These are phyloP conservation scores for Malthinus flaveolus DNA, from an alignment of 2,888 invertebrate genomes.

Conservation along the genomic window DNA sequence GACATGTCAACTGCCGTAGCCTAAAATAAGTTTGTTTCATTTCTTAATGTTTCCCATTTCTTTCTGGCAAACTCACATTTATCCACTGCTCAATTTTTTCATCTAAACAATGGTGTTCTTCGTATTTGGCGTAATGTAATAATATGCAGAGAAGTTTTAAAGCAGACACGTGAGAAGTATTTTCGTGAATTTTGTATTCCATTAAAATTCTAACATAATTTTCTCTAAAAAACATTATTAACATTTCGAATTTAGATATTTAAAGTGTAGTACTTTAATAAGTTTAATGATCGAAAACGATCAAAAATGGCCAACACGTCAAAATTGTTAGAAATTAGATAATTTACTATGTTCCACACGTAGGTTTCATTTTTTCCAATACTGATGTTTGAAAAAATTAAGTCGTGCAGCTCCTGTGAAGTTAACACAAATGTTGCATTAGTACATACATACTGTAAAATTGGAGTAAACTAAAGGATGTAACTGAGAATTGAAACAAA, in stretches of 20 bases:
- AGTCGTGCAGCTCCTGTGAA: slow-evolving; percentile 13
- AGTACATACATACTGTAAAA: too few relatives aligned
- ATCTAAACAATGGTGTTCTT: slow-evolving; percentile 9
- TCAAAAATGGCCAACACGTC: slow-evolving; percentile 13
- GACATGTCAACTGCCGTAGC: neutral
- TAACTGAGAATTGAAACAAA: too few relatives aligned
- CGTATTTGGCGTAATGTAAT: slow-evolving; percentile 12
- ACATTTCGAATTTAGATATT: too few relatives aligned
- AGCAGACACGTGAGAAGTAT: neutral
- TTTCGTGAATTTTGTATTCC: slow-evolving; percentile 17
- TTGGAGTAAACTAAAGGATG: too few relatives aligned
- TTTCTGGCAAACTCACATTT: slow-evolving; percentile 7
- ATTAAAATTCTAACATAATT: slow-evolving; percentile 7
- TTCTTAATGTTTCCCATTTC: neutral
- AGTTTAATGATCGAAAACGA: slow-evolving; percentile 8
- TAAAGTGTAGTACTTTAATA: slow-evolving; percentile 1
- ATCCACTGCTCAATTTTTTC: slow-evolving; percentile 13
- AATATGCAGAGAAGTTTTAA: slow-evolving; percentile 18
- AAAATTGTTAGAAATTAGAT: slow-evolving; percentile 20
- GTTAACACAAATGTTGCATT: neutral
- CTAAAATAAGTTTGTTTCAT: slow-evolving; percentile 2
- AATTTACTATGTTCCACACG: slow-evolving; percentile 15
- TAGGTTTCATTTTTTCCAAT: slow-evolving; percentile 3
- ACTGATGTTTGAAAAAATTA: slow-evolving; percentile 15
- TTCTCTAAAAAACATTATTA: slow-evolving; percentile 1